Percentiles rank a stretch among this genome's conserved stretches.
Conservation (phyloP, 1,140 invertebrate genomes). For the Trissolcus basalis region DNA sequence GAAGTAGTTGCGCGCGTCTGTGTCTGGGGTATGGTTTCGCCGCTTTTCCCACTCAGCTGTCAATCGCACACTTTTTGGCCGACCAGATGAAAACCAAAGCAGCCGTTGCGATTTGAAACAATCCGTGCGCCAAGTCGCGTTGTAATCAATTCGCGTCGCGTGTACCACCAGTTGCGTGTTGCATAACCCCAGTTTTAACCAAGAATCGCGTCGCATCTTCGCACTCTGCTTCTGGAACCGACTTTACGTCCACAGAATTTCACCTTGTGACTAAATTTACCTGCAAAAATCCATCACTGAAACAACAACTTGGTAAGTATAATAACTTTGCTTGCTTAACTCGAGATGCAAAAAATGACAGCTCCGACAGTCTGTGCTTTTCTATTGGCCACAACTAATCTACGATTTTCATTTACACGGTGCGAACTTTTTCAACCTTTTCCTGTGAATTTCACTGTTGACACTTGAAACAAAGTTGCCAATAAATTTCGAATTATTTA, state of each 20-base stretch:
- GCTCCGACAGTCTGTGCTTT: background rate
- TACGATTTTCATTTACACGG: background rate
- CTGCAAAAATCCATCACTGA: too few species aligned
- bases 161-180: constrained; percentile 73
- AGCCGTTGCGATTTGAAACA: background rate
- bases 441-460: too few species aligned
- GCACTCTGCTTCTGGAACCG: background rate
- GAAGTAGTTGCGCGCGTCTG: constrained; percentile 61
- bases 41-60: constrained; percentile 35
- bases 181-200: constrained; percentile 66
- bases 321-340: too few species aligned
- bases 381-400: background rate
- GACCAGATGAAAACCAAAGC: constrained; percentile 15
- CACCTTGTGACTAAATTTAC: too few species aligned
- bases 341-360: background rate
- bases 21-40: constrained; percentile 45
- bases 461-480: too few species aligned
- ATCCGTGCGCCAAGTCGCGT: constrained; percentile 23
- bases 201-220: constrained; percentile 38
- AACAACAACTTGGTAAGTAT: too few species aligned
- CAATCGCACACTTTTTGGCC: constrained; percentile 18
- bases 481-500: too few species aligned
- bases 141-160: constrained; percentile 57
- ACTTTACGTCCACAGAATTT: too few species aligned
- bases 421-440: too few species aligned